A percentile compares a stretch with the other conserved stretches of the same genome.
Evolutionary conservation across 2,113 vertebrate species (phyloP).

Genomic region (Heterotilapia buettikoferi): DNA sequence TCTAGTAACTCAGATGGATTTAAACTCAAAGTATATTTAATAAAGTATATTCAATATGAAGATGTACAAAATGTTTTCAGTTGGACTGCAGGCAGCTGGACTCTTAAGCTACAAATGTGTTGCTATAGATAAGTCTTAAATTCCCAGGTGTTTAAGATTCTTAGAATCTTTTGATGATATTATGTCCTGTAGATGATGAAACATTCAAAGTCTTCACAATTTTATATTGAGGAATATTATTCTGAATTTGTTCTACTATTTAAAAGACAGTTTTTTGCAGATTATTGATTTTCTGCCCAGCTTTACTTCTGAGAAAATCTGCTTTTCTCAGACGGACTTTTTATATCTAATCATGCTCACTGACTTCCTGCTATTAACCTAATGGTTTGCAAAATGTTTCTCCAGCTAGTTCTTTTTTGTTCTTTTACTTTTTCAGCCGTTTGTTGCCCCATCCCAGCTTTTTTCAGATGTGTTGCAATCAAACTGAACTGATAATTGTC

Average conservation of each 20-base stretch:
- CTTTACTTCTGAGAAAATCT: background rate
- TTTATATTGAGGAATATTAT: background rate
- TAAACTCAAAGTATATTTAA: background rate
- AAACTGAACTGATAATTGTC: background rate
- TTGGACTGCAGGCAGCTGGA: background rate
- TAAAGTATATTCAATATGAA: background rate
- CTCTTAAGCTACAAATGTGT: background rate
- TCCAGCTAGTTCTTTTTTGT: background rate
- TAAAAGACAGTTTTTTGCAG: background rate
- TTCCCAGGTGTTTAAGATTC: background rate
- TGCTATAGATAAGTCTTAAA: background rate
- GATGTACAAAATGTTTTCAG: accelerated
- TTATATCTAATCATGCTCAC: background rate
- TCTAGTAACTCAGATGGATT: background rate
- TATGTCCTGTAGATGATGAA: background rate
- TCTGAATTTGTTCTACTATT: background rate
- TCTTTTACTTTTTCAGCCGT: background rate
- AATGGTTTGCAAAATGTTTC: background rate
- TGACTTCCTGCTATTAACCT: background rate
- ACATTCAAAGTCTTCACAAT: background rate
- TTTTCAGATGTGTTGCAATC: background rate
- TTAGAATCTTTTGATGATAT: background rate
- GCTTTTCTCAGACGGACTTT: background rate
- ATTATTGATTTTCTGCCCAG: accelerated
- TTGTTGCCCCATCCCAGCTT: background rate